phyloP scores from a whole-genome alignment of 2,888 invertebrate species.

The Rhyacophila evoluta region DNA sequence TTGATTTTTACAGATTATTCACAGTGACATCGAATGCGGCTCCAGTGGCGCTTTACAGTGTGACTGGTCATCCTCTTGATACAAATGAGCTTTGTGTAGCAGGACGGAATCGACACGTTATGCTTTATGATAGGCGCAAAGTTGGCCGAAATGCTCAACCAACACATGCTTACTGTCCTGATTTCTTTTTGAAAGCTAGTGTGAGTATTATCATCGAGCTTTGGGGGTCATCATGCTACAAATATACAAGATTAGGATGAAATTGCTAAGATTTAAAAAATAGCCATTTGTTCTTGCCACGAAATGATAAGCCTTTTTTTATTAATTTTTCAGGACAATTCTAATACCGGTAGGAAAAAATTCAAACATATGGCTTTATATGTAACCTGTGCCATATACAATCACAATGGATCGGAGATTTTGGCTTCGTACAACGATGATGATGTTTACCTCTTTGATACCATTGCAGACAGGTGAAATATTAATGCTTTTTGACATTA shows the following conservation, averaged over 20 bases:
- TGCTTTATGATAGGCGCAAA: conserved; percentile 81
- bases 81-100: conserved; percentile 84
- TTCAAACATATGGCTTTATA: conserved; percentile 62
- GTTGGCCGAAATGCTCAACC: conserved; percentile 60
- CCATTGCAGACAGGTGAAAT: conserved; percentile 64
- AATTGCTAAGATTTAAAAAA: no score
- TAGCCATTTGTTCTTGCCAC: no score
- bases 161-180: conserved; percentile 75
- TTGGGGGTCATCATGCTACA: no score
- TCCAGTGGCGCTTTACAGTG: conserved; percentile 86
- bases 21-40: conserved; percentile 70
- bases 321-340: conserved; percentile 40
- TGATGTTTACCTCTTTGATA: conserved; percentile 90
- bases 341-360: conserved; percentile 29
- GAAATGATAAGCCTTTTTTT: no score
- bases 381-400: conserved; percentile 92
- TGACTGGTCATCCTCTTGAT: conserved; percentile 85
- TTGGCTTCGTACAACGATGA: conserved; percentile 95
- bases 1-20: conserved; percentile 68
- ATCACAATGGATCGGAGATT: conserved; percentile 90
- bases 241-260: no score
- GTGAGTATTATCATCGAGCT: background rate
- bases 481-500: no score
- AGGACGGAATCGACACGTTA: conserved; percentile 83
- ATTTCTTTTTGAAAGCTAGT: conserved; percentile 42